phyloP scores from a whole-genome alignment of 92 coral and sea anemone genomes.

The Actinostola sp. region DNA sequence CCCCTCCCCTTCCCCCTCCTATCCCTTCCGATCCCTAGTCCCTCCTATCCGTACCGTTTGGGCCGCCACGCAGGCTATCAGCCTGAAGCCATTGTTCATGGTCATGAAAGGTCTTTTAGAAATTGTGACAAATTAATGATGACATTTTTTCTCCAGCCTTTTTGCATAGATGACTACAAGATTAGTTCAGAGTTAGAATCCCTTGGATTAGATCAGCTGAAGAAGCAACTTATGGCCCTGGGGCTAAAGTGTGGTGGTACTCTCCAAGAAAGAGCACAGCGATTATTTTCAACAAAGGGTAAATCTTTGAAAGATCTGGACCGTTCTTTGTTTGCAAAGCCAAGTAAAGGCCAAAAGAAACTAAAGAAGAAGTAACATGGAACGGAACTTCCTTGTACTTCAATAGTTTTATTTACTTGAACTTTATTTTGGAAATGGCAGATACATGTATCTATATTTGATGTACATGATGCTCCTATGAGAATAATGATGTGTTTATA shows the following conservation, averaged over 20 bases:
- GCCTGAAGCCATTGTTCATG: no score
- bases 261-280: constrained; percentile 93
- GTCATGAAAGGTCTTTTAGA: no score
- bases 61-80: no score
- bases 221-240: constrained; percentile 70
- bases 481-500: no score
- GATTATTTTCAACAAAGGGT: constrained; percentile 87
- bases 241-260: constrained; percentile 99
- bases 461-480: no score
- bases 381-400: not conserved
- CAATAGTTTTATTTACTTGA: not conserved
- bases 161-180: constrained; percentile 69
- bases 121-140: not conserved
- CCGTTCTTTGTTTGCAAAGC: constrained; percentile 87
- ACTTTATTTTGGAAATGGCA: not conserved
- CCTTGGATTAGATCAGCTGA: constrained; percentile 79
- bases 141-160: constrained; percentile 36
- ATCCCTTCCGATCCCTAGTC: no score
- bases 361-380: constrained; percentile 56
- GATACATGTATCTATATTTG: no score
- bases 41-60: no score
- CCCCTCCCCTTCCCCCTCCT: no score
- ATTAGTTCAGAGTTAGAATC: constrained; percentile 74
- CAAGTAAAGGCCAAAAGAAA: constrained; percentile 59
- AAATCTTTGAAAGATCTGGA: constrained; percentile 84